Conservation (phyloP, 2,888 invertebrate genomes). For the Hypercompe scribonia region DNA sequence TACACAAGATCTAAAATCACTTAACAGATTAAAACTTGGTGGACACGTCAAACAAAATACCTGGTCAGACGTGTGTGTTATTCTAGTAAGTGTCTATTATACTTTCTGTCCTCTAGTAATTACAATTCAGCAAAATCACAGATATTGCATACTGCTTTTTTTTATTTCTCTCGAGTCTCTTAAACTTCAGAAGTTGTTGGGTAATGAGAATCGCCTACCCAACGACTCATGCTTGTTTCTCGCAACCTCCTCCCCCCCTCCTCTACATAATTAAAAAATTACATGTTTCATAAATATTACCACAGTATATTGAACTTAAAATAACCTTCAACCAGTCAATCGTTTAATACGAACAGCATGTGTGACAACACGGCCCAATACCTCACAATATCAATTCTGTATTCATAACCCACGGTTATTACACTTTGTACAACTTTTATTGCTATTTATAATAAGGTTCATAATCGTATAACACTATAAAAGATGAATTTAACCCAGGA, state of each 20-base stretch:
- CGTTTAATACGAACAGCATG: slow-evolving; percentile 57
- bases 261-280: background rate
- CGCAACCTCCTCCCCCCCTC: too few relatives aligned
- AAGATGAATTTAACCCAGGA: slow-evolving; percentile 31
- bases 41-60: too few relatives aligned
- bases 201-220: too few relatives aligned
- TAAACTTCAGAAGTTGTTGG: too few relatives aligned
- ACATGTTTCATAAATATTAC: background rate
- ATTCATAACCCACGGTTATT: slow-evolving; percentile 45
- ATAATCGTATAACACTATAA: slow-evolving; percentile 10
- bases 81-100: too few relatives aligned
- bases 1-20: background rate
- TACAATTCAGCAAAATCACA: too few relatives aligned
- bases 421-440: slow-evolving; percentile 22
- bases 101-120: too few relatives aligned
- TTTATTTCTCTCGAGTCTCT: too few relatives aligned
- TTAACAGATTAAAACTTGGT: too few relatives aligned
- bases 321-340: slow-evolving; percentile 44
- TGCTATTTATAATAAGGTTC: slow-evolving; percentile 5
- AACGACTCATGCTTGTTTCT: too few relatives aligned
- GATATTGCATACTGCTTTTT: too few relatives aligned
- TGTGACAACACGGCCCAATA: slow-evolving; percentile 65
- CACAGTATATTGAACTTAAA: slow-evolving; percentile 7
- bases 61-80: too few relatives aligned
- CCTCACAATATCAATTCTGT: slow-evolving; percentile 62